phyloP scores from a whole-genome alignment of 92 coral and sea anemone genomes.

The Siderastrea siderea region DNA sequence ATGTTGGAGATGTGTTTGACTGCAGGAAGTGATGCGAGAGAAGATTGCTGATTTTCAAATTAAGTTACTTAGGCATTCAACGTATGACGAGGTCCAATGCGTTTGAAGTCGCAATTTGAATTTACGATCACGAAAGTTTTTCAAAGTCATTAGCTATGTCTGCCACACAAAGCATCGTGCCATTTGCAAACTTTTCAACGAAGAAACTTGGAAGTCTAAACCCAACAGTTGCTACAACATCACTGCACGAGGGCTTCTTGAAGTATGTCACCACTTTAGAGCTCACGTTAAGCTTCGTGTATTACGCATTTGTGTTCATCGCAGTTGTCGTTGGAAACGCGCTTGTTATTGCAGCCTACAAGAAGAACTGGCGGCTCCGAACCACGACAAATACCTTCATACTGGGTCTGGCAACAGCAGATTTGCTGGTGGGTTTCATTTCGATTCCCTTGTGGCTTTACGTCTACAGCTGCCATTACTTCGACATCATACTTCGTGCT shows the following conservation, averaged over 20 bases:
- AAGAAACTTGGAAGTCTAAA: neutral
- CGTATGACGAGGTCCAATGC: neutral
- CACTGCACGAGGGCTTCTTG: neutral
- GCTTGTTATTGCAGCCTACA: conserved; percentile 81
- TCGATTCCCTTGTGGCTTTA: conserved; percentile 92
- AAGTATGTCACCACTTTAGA: conserved; percentile 36
- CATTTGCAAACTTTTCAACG: conserved; percentile 20
- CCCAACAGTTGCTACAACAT: neutral
- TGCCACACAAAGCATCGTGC: neutral
- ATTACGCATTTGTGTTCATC: conserved; percentile 61
- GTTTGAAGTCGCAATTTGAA: neutral
- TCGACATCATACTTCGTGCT: conserved; percentile 37
- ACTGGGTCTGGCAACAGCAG: conserved; percentile 86
- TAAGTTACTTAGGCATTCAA: neutral
- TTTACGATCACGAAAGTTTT: conserved; percentile 5
- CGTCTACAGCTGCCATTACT: conserved; percentile 66
- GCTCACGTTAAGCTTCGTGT: conserved; percentile 26
- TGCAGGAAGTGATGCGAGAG: neutral
- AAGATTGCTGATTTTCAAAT: neutral
- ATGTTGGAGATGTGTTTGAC: neutral
- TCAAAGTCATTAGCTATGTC: neutral
- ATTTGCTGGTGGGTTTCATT: conserved; percentile 81
- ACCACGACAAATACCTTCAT: conserved; percentile 85
- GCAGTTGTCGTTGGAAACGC: conserved; percentile 79
- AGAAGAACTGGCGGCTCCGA: conserved; percentile 81